phyloP scores from a whole-genome alignment of 2,797 vertebrate species.

The Jordanella pulchra region DNA sequence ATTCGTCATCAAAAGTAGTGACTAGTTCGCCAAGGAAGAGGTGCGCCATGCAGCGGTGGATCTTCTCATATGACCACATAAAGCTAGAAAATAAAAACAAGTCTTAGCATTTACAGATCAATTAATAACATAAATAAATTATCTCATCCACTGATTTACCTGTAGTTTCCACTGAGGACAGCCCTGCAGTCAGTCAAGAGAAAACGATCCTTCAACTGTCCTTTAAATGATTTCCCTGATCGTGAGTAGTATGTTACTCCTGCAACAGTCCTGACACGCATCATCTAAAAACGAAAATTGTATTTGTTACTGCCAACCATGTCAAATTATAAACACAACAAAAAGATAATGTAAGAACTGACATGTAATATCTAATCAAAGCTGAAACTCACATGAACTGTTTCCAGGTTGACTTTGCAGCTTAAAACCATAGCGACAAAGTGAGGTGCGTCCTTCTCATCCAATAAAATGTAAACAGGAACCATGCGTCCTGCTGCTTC shows the following conservation, averaged over 20 bases:
- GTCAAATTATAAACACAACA: neutral
- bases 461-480: slow-evolving; percentile 93
- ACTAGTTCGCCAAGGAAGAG: slow-evolving; percentile 97
- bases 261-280: slow-evolving; percentile 92
- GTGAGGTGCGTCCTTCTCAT: slow-evolving; percentile 88
- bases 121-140: neutral
- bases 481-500: slow-evolving; percentile 88
- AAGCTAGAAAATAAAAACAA: slow-evolving; percentile 79
- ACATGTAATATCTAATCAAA: neutral
- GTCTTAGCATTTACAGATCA: neutral
- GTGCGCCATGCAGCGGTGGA: slow-evolving; percentile 96
- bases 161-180: slow-evolving; percentile 97
- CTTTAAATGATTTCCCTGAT: slow-evolving; percentile 94
- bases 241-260: slow-evolving; percentile 94
- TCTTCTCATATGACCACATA: slow-evolving; percentile 99
- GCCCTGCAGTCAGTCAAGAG: slow-evolving; percentile 92
- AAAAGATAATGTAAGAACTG: neutral
- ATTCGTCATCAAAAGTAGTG: slow-evolving; percentile 95
- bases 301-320: slow-evolving; percentile 5
- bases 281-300: slow-evolving; percentile 82
- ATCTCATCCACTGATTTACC: slow-evolving; percentile 75
- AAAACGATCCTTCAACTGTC: slow-evolving; percentile 95
- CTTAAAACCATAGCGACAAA: slow-evolving; percentile 91
- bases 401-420: slow-evolving; percentile 91
- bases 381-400: slow-evolving; percentile 84